Evolutionary conservation across 2,797 vertebrate genomes (phyloP), one percentile per base, ranked within the genome.

Genomic region (Bryconaethiops microstoma): DNA sequence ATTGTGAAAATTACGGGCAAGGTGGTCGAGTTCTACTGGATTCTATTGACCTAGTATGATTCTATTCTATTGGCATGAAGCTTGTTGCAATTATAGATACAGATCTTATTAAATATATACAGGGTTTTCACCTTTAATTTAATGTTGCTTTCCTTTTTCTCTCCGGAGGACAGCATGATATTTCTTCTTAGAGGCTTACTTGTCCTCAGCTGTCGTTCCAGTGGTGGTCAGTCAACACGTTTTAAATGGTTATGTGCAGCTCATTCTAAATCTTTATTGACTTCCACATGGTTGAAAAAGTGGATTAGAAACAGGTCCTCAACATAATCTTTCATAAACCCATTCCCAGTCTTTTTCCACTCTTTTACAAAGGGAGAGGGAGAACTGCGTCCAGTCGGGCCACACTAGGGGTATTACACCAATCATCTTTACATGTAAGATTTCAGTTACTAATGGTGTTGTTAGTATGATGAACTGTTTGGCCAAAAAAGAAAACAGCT

Each of bases 391-490:
- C 86, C 88, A 85, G 88, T 87, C 82, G 86, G 86, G 88, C 84
- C 77, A 77, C 88, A 89, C 89, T 89, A 89, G 91, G 86, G 80
- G 88, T 90, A 89, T 90, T 90, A 86, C 83, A 85, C 81, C 86
- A 88, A 88, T 87, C 86, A 76, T 79, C 78, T 88, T 88, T 88
- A 80, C 87, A 80, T 73, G 85, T 85, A 88, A 91, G 90, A 92
- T 88, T 89, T 93, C 91, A 90, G 85, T 84, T 78, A 23, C 89
- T 86, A 88, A 90, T 91, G 87, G 86, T 88, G 88, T 86, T 91
- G 86, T 92, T 90, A 87, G 85, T 89, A 87, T 79, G 69, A 88
- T 90, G 84, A 91, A 89, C 85, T 86, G 85, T 87, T 85, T 92
- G 92, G 89, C 88, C 16, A 69, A 16, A 71, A 75, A 75, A 39